phyloP scores from a whole-genome alignment of 2,113 vertebrate species.

The Tupaia tana region DNA sequence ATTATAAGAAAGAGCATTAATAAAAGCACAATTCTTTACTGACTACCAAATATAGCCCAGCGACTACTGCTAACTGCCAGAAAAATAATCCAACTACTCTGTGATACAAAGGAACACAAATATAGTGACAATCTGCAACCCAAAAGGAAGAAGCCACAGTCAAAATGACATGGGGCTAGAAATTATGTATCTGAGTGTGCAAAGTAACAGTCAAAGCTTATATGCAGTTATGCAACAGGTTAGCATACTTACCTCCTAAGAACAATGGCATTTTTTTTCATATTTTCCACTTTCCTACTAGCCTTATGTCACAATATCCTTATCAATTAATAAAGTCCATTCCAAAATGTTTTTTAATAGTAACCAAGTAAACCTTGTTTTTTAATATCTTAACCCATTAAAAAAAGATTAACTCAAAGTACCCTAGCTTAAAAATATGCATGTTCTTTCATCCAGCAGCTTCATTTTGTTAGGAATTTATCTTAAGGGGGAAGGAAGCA shows the following conservation, averaged over 20 bases:
- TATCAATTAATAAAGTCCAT: background rate
- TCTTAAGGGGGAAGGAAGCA: background rate
- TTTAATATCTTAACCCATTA: background rate
- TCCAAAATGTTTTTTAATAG: background rate
- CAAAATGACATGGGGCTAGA: background rate
- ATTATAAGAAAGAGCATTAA: background rate
- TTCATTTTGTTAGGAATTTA: constrained; percentile 11
- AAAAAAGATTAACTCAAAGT: constrained; percentile 26
- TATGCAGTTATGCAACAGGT: background rate
- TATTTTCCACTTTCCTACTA: constrained; percentile 2
- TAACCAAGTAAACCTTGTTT: background rate
- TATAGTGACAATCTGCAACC: background rate
- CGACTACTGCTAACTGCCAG: background rate
- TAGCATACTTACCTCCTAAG: background rate
- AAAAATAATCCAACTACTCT: background rate
- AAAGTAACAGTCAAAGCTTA: background rate
- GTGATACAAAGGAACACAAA: background rate
- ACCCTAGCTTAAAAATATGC: background rate
- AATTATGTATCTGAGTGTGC: background rate
- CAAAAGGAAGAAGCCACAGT: constrained; percentile 1
- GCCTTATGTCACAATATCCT: background rate
- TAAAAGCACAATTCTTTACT: constrained; percentile 4
- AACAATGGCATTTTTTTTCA: background rate
- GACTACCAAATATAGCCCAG: background rate
- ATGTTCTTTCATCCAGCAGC: background rate